Evolutionary conservation across 2,113 vertebrate species (phyloP).

Genomic region (Calonectris borealis): DNA sequence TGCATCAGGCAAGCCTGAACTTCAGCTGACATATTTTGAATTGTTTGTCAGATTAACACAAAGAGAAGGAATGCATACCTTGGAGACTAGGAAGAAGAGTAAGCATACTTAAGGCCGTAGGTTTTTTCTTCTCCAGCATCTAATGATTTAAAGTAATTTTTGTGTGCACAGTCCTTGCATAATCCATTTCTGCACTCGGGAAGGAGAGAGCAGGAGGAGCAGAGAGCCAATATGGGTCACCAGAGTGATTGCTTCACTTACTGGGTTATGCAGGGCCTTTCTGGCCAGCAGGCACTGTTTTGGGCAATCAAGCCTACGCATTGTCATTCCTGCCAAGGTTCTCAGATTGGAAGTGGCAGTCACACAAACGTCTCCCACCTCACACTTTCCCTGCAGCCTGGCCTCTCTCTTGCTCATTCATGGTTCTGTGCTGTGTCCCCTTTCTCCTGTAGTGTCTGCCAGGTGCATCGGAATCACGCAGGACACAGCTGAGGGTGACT

Average conservation of each 20-base stretch:
- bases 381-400: not conserved
- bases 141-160: not conserved
- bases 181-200: not conserved
- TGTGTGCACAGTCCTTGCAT: rapidly evolving
- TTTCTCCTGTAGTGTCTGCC: not conserved
- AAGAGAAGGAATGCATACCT: not conserved
- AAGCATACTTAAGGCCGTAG: rapidly evolving
- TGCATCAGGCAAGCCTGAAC: not conserved
- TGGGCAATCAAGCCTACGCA: not conserved
- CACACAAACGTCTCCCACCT: not conserved
- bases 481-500: not conserved
- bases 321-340: not conserved
- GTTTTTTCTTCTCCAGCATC: not conserved
- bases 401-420: not conserved
- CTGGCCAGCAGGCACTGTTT: not conserved
- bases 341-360: not conserved
- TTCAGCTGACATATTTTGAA: not conserved
- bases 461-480: rapidly evolving
- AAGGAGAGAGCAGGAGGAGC: not conserved
- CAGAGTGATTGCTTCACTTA: not conserved
- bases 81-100: not conserved
- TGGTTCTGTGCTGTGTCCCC: not conserved
- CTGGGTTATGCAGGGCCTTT: not conserved
- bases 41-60: not conserved
- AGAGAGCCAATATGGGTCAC: not conserved